A percentile compares a stretch with the other conserved stretches of the same genome.
Conservation (phyloP, 2,797 vertebrate species). For the Hirundo rustica region DNA sequence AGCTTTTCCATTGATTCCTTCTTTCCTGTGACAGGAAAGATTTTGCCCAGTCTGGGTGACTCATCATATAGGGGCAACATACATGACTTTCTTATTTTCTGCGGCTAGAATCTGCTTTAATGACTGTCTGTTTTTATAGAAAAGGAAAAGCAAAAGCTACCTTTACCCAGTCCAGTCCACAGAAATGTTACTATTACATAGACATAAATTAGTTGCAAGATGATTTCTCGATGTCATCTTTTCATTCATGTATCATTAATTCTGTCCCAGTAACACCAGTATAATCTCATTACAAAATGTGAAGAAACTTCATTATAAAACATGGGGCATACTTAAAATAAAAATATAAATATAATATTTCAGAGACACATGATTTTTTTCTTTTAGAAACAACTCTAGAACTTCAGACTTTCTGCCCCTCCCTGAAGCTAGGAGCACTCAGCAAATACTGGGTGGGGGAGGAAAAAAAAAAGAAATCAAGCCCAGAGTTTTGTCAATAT, state of each 20-base stretch:
- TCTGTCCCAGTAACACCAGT: neutral
- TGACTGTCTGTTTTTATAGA: neutral
- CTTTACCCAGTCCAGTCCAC: neutral
- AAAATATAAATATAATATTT: neutral
- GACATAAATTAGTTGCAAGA: neutral
- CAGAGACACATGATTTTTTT: neutral
- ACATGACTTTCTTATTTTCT: neutral
- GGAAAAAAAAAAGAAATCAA: neutral
- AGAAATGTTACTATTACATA: neutral
- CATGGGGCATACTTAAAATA: neutral
- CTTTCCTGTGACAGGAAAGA: neutral
- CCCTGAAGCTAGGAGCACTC: neutral
- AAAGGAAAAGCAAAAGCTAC: neutral
- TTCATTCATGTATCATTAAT: neutral
- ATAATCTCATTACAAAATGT: neutral
- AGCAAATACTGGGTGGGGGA: neutral
- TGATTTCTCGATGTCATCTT: neutral
- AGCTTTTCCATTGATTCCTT: neutral
- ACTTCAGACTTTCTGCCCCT: neutral
- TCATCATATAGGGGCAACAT: fast-evolving
- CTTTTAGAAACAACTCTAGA: neutral
- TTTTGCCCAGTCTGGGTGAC: neutral
- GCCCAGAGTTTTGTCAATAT: neutral
- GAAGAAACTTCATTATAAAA: neutral
- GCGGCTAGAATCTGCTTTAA: neutral